phyloP scores from a whole-genome alignment of 1,140 invertebrate genomes.

The Drosophila bipectinata region DNA sequence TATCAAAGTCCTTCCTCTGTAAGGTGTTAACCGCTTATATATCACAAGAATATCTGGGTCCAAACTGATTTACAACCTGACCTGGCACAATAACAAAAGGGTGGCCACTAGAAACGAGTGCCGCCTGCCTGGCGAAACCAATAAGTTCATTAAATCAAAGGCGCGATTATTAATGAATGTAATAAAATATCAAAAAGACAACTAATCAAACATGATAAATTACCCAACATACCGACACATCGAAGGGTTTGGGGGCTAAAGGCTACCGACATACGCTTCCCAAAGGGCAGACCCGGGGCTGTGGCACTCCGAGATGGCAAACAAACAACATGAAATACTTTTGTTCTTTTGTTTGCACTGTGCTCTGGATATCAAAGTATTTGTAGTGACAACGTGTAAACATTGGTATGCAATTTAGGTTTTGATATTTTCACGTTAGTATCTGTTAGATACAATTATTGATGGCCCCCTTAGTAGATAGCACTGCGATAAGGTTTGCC shows the following conservation, averaged over 20 bases:
- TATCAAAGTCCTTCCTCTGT: slow-evolving; percentile 18
- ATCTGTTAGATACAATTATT: slow-evolving; percentile 78
- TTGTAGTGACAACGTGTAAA: slow-evolving; percentile 71
- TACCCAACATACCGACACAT: slow-evolving; percentile 11
- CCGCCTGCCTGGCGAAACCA: slow-evolving; percentile 42
- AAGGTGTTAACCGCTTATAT: slow-evolving; percentile 4
- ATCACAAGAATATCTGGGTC: slow-evolving; percentile 25
- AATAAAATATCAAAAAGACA: slow-evolving; percentile 75
- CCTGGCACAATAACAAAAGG: slow-evolving; percentile 61
- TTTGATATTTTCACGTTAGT: slow-evolving; percentile 48
- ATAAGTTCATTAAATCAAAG: slow-evolving; percentile 75
- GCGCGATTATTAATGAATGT: slow-evolving; percentile 76
- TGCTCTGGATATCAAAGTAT: slow-evolving; percentile 36
- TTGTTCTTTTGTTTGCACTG: slow-evolving; percentile 25
- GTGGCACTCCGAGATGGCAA: slow-evolving; percentile 9
- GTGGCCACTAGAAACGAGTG: slow-evolving; percentile 16
- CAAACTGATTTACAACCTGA: slow-evolving; percentile 71
- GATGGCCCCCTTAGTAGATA: slow-evolving; percentile 61
- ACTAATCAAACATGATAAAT: slow-evolving; percentile 81
- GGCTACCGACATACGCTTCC: slow-evolving; percentile 35
- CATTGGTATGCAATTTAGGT: slow-evolving; percentile 79
- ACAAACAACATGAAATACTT: slow-evolving; percentile 44
- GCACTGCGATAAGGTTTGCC: slow-evolving; percentile 37
- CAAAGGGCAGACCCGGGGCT: background rate
- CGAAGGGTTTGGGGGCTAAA: too few relatives aligned